Conservation (phyloP, 2,888 invertebrate species). For the Stenodera caucasica region DNA sequence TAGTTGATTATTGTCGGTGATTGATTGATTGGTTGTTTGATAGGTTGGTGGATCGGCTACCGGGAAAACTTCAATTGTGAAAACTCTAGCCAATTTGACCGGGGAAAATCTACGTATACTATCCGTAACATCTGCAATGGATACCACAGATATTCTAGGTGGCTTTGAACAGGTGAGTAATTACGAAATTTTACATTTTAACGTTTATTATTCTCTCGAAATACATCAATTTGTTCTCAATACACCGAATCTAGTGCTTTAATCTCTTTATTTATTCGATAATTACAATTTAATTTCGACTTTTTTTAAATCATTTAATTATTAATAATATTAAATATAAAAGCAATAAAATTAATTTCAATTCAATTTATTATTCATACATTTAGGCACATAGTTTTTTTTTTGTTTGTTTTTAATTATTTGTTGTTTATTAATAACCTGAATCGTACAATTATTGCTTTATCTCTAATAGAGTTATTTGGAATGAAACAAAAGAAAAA, state of each 20-base stretch:
- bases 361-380: slow-evolving; percentile 23
- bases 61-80: slow-evolving; percentile 80
- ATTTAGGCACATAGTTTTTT: slow-evolving; percentile 40
- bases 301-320: not conserved
- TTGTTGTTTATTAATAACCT: slow-evolving; percentile 20
- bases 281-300: not conserved
- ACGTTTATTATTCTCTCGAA: slow-evolving; percentile 2
- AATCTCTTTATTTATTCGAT: too few relatives aligned
- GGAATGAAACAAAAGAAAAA: too few relatives aligned
- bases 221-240: slow-evolving; percentile 1
- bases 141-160: slow-evolving; percentile 92
- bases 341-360: slow-evolving; percentile 16
- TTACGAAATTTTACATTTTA: not conserved
- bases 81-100: slow-evolving; percentile 72
- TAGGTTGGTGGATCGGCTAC: slow-evolving; percentile 74
- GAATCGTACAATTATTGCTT: slow-evolving; percentile 29
- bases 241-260: too few relatives aligned
- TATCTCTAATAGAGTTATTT: slow-evolving; percentile 4
- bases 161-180: slow-evolving; percentile 95
- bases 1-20: too few relatives aligned
- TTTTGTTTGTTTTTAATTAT: slow-evolving; percentile 10
- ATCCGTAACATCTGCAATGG: slow-evolving; percentile 88
- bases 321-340: too few relatives aligned
- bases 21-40: not conserved
- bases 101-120: slow-evolving; percentile 75